Conservation (phyloP, 1,140 invertebrate genomes). For the Anastrepha ludens region DNA sequence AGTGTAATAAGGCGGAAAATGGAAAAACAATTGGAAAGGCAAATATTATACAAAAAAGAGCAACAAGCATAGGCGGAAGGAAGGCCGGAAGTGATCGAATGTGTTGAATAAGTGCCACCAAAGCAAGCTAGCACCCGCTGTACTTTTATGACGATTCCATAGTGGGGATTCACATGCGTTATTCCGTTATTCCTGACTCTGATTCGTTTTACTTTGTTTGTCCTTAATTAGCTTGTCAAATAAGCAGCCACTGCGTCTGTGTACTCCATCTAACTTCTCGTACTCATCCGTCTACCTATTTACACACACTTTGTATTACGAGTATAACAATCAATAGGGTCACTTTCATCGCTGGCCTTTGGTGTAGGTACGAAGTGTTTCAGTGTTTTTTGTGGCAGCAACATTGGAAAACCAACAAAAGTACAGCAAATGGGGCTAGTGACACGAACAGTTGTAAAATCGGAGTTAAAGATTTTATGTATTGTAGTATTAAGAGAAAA, state of each 20-base stretch:
- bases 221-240: constrained; percentile 54
- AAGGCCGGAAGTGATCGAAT: background rate
- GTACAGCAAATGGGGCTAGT: background rate
- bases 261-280: background rate
- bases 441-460: background rate
- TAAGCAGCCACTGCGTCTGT: background rate
- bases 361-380: background rate
- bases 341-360: background rate
- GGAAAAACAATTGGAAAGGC: constrained; percentile 70
- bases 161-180: constrained; percentile 11
- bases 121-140: background rate
- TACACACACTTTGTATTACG: background rate
- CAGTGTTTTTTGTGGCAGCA: background rate
- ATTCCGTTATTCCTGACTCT: background rate
- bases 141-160: background rate
- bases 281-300: background rate
- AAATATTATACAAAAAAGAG: constrained; percentile 28
- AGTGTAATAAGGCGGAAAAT: constrained; percentile 74
- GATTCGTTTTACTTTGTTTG: constrained; percentile 32
- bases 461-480: background rate
- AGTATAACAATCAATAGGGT: background rate
- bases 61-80: constrained; percentile 6
- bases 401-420: constrained; percentile 13
- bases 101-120: background rate
- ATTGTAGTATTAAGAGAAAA: background rate